Evolutionary conservation across 2,113 vertebrate species (phyloP).

Genomic region (Pedetes capensis): DNA sequence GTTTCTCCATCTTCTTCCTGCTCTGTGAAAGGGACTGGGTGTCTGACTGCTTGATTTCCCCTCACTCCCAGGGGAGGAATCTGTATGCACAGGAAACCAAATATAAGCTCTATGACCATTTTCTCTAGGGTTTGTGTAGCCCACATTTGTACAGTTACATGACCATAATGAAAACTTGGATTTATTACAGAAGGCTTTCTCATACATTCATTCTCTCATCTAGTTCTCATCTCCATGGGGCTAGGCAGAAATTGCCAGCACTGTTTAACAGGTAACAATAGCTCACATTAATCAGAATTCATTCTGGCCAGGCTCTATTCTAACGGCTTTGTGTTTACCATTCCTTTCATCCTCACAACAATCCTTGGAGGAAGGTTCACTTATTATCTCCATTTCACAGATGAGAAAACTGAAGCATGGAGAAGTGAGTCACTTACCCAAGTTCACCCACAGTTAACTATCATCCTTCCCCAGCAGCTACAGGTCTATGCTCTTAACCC

Average conservation of each 20-base stretch:
- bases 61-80: neutral
- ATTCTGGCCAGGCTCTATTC: neutral
- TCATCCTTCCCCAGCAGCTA: neutral
- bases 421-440: neutral
- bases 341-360: neutral
- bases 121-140: neutral
- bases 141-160: neutral
- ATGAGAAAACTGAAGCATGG: neutral
- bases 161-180: neutral
- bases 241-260: neutral
- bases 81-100: neutral
- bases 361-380: neutral
- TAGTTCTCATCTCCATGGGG: neutral
- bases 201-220: neutral
- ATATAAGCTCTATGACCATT: rapidly evolving
- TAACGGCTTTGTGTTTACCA: neutral
- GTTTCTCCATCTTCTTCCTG: neutral
- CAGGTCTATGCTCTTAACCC: neutral
- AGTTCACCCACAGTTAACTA: neutral
- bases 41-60: neutral
- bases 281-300: neutral
- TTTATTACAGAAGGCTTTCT: neutral
- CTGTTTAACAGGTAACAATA: neutral
- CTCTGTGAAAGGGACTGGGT: neutral
- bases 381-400: neutral